A percentile compares a stretch with the other conserved stretches of the same genome.
phyloP scores from a whole-genome alignment of 2,888 invertebrate genomes.

The Thereva unica region DNA sequence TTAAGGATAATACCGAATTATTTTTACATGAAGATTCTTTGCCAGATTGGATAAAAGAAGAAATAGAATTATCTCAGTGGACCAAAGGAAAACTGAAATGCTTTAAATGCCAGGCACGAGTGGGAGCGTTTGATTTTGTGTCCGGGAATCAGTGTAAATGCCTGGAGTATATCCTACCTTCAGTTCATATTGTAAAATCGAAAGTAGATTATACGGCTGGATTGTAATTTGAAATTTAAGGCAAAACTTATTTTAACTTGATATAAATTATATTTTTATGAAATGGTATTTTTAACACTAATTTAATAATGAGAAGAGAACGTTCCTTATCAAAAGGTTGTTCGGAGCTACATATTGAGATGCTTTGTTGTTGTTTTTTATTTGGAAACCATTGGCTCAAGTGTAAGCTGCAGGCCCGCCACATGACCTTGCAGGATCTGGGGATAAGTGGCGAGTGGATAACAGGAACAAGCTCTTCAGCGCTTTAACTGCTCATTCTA shows the following conservation, averaged over 20 bases:
- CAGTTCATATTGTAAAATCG: slow-evolving; percentile 66
- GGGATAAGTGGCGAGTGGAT: too few relatives aligned
- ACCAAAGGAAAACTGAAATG: slow-evolving; percentile 70
- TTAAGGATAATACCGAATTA: slow-evolving; percentile 48
- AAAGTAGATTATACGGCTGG: slow-evolving; percentile 62
- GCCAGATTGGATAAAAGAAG: slow-evolving; percentile 63
- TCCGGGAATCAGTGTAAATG: slow-evolving; percentile 69
- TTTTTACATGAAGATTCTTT: slow-evolving; percentile 63
- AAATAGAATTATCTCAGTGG: slow-evolving; percentile 65
- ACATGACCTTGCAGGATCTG: too few relatives aligned
- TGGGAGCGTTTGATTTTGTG: slow-evolving; percentile 71
- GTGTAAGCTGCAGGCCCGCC: too few relatives aligned
- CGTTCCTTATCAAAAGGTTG: too few relatives aligned
- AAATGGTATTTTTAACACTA: too few relatives aligned
- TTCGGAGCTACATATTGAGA: too few relatives aligned
- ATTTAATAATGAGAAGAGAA: too few relatives aligned
- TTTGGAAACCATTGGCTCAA: too few relatives aligned
- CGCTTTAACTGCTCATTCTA: too few relatives aligned
- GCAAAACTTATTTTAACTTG: background rate
- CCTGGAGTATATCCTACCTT: slow-evolving; percentile 61
- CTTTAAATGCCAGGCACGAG: slow-evolving; percentile 63
- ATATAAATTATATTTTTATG: slow-evolving; percentile 3
- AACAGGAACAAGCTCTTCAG: too few relatives aligned
- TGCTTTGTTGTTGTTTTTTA: too few relatives aligned
- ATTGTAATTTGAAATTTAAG: slow-evolving; percentile 9